A percentile compares a stretch with the other conserved stretches of the same genome.
Conservation (phyloP, 1,140 invertebrate genomes). For the Cotesia typhae region DNA sequence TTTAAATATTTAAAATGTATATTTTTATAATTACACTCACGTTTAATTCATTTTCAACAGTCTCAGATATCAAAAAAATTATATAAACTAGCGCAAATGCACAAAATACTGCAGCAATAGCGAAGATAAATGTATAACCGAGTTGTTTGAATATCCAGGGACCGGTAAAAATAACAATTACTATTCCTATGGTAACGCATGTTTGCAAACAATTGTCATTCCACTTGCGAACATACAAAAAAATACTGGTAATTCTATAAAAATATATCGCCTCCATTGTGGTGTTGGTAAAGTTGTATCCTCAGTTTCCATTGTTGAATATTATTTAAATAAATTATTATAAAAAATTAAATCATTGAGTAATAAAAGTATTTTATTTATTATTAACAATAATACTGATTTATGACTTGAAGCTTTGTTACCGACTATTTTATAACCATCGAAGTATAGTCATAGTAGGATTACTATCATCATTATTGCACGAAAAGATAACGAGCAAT, state of each 20-base stretch:
- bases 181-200: constrained; percentile 67
- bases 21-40: constrained; percentile 29
- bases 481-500: constrained; percentile 1
- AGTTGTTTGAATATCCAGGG: constrained; percentile 63
- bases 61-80: constrained; percentile 52
- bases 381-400: too few relatives aligned
- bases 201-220: constrained; percentile 64
- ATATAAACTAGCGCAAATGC: constrained; percentile 55
- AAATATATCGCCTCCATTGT: not conserved
- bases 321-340: not conserved
- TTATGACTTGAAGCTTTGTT: not conserved
- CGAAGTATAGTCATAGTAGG: not conserved
- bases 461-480: not conserved
- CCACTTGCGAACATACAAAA: not conserved
- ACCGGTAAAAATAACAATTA: constrained; percentile 69
- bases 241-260: not conserved
- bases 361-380: too few relatives aligned
- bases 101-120: constrained; percentile 46
- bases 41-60: constrained; percentile 24
- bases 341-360: too few relatives aligned
- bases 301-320: not conserved
- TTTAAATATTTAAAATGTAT: not conserved
- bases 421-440: not conserved
- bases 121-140: constrained; percentile 62
- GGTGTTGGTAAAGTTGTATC: not conserved